A percentile compares a stretch with the other conserved stretches of the same genome.
These are phyloP conservation scores for Nesogale talazaci DNA, from an alignment of 2,113 vertebrate species.

Conservation along the genomic window DNA sequence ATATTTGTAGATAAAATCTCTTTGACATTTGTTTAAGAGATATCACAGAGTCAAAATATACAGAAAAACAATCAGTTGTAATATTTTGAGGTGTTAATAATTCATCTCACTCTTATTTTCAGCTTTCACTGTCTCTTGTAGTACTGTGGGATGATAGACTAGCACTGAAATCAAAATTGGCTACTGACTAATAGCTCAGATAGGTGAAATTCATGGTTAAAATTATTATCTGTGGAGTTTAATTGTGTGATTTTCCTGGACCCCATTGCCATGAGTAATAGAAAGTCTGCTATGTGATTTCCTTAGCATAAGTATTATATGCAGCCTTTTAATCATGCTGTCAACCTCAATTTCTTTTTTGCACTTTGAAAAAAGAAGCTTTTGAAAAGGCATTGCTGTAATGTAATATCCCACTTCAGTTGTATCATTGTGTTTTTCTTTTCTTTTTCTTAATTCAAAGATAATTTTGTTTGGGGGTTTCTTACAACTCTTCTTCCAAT, in stretches of 20 bases:
- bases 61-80: background rate
- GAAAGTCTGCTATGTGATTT: slow-evolving; percentile 3
- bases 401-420: slow-evolving; percentile 9
- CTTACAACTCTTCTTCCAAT: too few relatives aligned
- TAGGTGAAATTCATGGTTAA: slow-evolving; percentile 15
- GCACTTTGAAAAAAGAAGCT: background rate
- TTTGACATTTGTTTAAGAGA: background rate
- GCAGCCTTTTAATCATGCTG: slow-evolving; percentile 46
- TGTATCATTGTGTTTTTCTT: background rate
- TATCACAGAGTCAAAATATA: background rate
- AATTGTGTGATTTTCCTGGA: background rate
- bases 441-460: too few relatives aligned
- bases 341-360: slow-evolving; percentile 45
- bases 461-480: too few relatives aligned
- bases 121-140: background rate
- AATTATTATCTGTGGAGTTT: slow-evolving; percentile 17
- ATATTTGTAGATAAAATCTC: background rate
- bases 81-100: background rate
- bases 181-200: slow-evolving; percentile 12
- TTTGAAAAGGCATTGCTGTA: slow-evolving; percentile 5
- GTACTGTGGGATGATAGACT: background rate
- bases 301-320: slow-evolving; percentile 20
- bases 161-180: slow-evolving; percentile 1
- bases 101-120: background rate
- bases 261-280: background rate